phyloP scores from a whole-genome alignment of 2,113 vertebrate genomes.

The Xenus cinereus region DNA sequence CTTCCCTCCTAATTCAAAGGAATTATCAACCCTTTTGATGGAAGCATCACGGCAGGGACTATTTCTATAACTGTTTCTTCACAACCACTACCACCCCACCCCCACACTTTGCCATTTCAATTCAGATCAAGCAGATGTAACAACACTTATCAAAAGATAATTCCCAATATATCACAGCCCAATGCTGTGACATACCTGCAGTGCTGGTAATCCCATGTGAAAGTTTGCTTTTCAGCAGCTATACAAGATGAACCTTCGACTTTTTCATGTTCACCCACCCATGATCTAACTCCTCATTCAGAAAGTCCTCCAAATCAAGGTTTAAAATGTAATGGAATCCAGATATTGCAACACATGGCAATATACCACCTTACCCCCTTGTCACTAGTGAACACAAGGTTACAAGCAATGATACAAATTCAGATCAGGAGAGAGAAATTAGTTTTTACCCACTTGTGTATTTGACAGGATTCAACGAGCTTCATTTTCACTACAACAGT shows the following conservation, averaged over 20 bases:
- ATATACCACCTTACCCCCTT: neutral
- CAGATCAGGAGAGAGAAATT: neutral
- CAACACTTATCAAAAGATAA: neutral
- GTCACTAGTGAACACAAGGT: neutral
- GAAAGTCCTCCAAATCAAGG: neutral
- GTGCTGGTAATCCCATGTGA: accelerated
- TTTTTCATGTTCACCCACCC: neutral
- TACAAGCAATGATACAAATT: neutral
- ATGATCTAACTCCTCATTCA: neutral
- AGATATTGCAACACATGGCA: neutral
- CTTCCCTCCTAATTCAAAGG: neutral
- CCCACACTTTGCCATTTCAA: neutral
- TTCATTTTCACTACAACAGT: neutral
- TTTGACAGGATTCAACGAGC: accelerated
- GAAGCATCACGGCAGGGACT: neutral
- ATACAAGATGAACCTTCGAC: neutral
- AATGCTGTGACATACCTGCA: neutral
- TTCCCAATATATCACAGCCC: neutral
- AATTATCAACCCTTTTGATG: neutral
- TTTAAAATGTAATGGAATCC: slow-evolving; percentile 14
- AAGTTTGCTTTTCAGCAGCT: neutral
- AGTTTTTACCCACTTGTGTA: neutral
- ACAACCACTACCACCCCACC: neutral
- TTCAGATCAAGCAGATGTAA: neutral
- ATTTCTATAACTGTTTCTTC: accelerated